Percentiles rank a stretch among this genome's conserved stretches.
Conservation (phyloP, 2,888 invertebrate species). For the Cacoxenus indagator region DNA sequence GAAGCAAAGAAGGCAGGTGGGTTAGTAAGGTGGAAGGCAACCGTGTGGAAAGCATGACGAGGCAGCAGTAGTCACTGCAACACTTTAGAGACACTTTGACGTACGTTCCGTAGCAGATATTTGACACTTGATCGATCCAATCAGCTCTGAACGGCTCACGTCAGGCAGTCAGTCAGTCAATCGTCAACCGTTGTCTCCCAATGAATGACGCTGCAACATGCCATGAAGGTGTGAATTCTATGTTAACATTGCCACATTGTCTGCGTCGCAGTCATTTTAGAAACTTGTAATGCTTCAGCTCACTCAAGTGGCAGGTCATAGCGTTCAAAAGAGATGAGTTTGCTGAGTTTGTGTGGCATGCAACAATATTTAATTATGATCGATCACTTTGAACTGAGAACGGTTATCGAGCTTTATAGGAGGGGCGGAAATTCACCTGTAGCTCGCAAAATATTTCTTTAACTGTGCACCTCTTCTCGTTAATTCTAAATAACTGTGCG, state of each 20-base stretch:
- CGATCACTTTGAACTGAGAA: neutral
- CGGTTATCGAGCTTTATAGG: too few species aligned
- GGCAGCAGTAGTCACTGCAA: neutral
- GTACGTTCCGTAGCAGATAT: slow-evolving; percentile 20
- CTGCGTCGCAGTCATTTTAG: neutral
- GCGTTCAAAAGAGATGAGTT: neutral
- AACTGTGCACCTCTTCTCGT: neutral
- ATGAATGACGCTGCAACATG: slow-evolving; percentile 5
- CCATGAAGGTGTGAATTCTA: slow-evolving; percentile 9
- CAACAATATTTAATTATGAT: slow-evolving; percentile 4
- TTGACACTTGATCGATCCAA: slow-evolving; percentile 52
- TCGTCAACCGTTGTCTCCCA: neutral
- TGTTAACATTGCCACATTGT: neutral
- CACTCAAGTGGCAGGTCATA: neutral
- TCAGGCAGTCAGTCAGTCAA: slow-evolving; percentile 1
- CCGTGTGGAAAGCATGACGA: neutral
- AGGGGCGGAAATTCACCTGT: too few species aligned
- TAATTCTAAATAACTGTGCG: neutral
- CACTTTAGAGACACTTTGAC: slow-evolving; percentile 27
- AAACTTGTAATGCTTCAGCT: neutral
- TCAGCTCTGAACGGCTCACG: neutral
- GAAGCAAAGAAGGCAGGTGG: too few species aligned
- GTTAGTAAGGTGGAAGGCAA: too few species aligned
- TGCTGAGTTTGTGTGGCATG: neutral
- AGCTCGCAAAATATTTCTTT: neutral